Conservation (phyloP, 2,797 vertebrate genomes). For the Neosalanx taihuensis region DNA sequence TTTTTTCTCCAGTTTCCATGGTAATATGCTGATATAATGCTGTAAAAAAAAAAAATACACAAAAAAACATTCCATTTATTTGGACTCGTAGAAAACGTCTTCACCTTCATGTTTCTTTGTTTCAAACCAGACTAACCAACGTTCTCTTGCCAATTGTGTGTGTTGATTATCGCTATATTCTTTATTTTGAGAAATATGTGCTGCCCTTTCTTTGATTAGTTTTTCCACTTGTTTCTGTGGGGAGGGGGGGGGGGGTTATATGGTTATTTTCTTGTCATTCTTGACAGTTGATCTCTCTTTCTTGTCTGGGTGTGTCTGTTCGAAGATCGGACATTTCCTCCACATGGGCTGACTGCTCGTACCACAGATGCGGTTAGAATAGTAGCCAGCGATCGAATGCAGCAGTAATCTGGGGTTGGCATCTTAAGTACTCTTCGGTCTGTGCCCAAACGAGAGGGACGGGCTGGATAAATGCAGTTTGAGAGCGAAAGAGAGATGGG, state of each 20-base stretch:
- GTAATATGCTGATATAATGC: slow-evolving; percentile 57
- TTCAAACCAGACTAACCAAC: slow-evolving; percentile 28
- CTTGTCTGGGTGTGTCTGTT: slow-evolving; percentile 33
- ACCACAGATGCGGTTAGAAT: slow-evolving; percentile 42
- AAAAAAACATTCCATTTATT: slow-evolving; percentile 66
- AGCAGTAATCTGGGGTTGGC: slow-evolving; percentile 5
- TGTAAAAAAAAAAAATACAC: slow-evolving; percentile 40
- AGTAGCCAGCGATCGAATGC: slow-evolving; percentile 42
- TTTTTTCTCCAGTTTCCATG: slow-evolving; percentile 32
- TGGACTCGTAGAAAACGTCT: slow-evolving; percentile 43
- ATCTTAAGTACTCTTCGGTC: slow-evolving; percentile 40
- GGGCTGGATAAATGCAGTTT: too few species aligned
- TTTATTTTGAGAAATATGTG: slow-evolving; percentile 38
- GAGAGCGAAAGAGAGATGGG: too few species aligned
- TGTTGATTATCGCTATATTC: slow-evolving; percentile 46
- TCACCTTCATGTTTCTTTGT: slow-evolving; percentile 41
- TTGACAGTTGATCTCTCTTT: neutral
- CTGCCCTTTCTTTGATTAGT: slow-evolving; percentile 23
- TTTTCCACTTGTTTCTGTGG: slow-evolving; percentile 24
- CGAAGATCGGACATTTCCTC: slow-evolving; percentile 33
- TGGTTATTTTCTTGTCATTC: neutral
- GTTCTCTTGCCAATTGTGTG: slow-evolving; percentile 60
- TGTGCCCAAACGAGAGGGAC: neutral
- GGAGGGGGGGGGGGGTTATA: neutral
- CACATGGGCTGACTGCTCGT: too few species aligned